Evolutionary conservation across 2,113 vertebrate genomes (phyloP).

Genomic region (Ptyas mucosa): DNA sequence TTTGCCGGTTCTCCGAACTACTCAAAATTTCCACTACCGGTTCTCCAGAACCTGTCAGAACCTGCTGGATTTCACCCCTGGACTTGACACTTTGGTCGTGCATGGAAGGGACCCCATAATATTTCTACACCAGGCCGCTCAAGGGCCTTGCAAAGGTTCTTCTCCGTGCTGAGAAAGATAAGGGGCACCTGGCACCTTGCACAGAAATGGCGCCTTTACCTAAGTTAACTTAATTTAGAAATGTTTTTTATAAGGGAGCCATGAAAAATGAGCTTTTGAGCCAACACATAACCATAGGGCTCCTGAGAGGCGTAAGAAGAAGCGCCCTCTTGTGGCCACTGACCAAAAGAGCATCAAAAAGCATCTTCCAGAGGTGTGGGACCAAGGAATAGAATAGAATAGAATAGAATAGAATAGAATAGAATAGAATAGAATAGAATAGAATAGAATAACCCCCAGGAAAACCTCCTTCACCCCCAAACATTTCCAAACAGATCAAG

Average conservation of each 20-base stretch:
- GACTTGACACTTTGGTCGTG: not conserved
- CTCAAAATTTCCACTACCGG: too few relatives aligned
- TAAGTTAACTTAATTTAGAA: not conserved
- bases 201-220: not conserved
- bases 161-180: not conserved
- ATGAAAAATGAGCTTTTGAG: not conserved
- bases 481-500: not conserved
- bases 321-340: not conserved
- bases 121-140: not conserved
- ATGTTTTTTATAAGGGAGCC: not conserved
- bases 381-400: not conserved
- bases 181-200: not conserved
- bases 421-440: too few relatives aligned
- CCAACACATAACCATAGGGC: not conserved
- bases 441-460: not conserved
- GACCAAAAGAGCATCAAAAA: not conserved
- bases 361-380: not conserved
- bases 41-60: too few relatives aligned
- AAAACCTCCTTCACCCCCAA: not conserved
- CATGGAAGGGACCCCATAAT: not conserved
- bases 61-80: too few relatives aligned
- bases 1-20: too few relatives aligned
- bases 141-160: not conserved
- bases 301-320: not conserved
- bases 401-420: too few relatives aligned